These are phyloP conservation scores for Cichladusa arquata DNA, from an alignment of 2,113 vertebrate genomes.

Conservation along the genomic window DNA sequence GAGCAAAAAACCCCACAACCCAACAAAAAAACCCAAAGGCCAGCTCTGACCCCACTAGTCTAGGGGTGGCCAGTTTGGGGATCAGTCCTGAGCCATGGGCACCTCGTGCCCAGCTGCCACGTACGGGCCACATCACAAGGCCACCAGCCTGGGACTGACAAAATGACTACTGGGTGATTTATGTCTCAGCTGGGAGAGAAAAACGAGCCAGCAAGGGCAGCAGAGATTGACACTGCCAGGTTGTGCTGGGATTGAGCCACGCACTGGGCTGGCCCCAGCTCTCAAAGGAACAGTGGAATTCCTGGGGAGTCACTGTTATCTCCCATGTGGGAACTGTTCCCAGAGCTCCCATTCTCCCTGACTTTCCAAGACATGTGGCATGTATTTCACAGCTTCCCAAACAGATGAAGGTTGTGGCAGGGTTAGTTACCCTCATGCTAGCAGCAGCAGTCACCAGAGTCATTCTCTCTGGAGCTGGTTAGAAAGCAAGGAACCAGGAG, in stretches of 20 bases:
- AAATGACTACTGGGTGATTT: neutral
- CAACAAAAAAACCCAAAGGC: neutral
- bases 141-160: neutral
- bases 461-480: neutral
- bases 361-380: slow-evolving; percentile 3
- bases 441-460: neutral
- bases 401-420: neutral
- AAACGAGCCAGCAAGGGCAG: neutral
- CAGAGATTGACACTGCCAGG: slow-evolving; percentile 49
- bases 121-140: neutral
- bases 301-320: slow-evolving; percentile 12
- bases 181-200: neutral
- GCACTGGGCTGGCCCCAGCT: neutral
- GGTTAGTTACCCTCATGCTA: neutral
- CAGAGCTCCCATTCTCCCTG: slow-evolving; percentile 4
- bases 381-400: neutral
- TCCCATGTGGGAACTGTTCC: neutral
- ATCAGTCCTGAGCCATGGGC: rapidly evolving
- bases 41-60: neutral
- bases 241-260: neutral
- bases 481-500: neutral
- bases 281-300: slow-evolving; percentile 23
- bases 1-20: neutral
- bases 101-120: neutral
- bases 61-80: neutral